These are phyloP conservation scores for Ichneumoninae sp. DNA, from an alignment of 2,888 invertebrate species.

Conservation along the genomic window DNA sequence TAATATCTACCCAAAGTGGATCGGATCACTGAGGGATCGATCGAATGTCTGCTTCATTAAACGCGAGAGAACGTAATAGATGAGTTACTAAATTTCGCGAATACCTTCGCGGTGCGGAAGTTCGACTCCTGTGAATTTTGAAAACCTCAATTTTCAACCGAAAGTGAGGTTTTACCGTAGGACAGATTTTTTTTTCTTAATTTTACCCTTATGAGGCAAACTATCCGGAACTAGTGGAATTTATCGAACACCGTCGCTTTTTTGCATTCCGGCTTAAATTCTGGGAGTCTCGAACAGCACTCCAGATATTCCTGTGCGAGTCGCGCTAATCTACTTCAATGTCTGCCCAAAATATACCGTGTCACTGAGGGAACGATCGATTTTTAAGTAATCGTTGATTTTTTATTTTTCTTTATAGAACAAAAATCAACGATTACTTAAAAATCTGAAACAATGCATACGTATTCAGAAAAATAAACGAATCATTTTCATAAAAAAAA, in stretches of 20 bases:
- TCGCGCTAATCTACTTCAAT: constrained; percentile 9
- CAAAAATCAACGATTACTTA: too few species aligned
- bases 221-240: background rate
- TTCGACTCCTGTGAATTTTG: background rate
- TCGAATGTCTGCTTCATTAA: background rate
- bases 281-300: too few species aligned
- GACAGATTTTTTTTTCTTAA: background rate
- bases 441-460: too few species aligned
- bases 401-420: too few species aligned
- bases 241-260: background rate
- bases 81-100: constrained; percentile 71
- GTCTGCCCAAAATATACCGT: constrained; percentile 24
- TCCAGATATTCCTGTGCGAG: constrained; percentile 1
- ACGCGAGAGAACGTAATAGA: background rate
- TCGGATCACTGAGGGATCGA: constrained; percentile 4
- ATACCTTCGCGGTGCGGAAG: constrained; percentile 63
- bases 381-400: too few species aligned
- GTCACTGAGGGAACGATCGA: constrained; percentile 4
- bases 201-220: background rate
- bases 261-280: background rate
- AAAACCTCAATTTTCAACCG: too few species aligned
- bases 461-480: too few species aligned
- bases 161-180: background rate
- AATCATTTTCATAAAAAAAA: too few species aligned
- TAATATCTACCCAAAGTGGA: constrained; percentile 23